Evolutionary conservation across 2,113 vertebrate species (phyloP).

Genomic region (Gymnobelideus leadbeateri): DNA sequence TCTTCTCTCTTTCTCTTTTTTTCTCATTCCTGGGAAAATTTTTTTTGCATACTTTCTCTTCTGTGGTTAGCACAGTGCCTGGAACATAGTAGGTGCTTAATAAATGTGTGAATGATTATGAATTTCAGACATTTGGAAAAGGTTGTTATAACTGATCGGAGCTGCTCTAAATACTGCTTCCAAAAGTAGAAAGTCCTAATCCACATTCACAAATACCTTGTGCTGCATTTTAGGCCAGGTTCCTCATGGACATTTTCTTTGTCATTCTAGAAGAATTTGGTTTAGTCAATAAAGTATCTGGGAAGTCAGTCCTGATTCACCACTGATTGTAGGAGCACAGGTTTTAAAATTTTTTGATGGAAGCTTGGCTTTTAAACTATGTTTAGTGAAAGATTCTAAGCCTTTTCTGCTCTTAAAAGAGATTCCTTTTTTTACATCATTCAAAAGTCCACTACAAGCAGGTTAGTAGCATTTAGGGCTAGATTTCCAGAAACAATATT

Average conservation of each 20-base stretch:
- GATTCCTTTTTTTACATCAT: slow-evolving; percentile 18
- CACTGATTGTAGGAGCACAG: neutral
- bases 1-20: neutral
- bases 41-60: neutral
- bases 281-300: neutral
- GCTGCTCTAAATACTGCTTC: slow-evolving; percentile 72
- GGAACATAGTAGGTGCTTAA: neutral
- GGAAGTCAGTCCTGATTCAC: neutral
- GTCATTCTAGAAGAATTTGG: neutral
- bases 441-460: neutral
- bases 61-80: neutral
- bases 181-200: slow-evolving; percentile 75
- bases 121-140: slow-evolving; percentile 80
- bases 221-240: slow-evolving; percentile 70
- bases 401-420: slow-evolving; percentile 36
- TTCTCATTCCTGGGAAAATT: neutral
- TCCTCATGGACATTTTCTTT: slow-evolving; percentile 57
- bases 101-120: neutral
- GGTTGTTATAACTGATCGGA: slow-evolving; percentile 55
- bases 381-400: neutral
- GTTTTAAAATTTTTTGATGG: slow-evolving; percentile 21
- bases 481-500: slow-evolving; percentile 31
- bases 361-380: neutral
- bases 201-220: slow-evolving; percentile 63
- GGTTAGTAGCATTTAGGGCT: neutral